Percentiles rank a stretch among this genome's conserved stretches.
Conservation (phyloP, 1,140 invertebrate species). For the Drosophila carrolli region DNA sequence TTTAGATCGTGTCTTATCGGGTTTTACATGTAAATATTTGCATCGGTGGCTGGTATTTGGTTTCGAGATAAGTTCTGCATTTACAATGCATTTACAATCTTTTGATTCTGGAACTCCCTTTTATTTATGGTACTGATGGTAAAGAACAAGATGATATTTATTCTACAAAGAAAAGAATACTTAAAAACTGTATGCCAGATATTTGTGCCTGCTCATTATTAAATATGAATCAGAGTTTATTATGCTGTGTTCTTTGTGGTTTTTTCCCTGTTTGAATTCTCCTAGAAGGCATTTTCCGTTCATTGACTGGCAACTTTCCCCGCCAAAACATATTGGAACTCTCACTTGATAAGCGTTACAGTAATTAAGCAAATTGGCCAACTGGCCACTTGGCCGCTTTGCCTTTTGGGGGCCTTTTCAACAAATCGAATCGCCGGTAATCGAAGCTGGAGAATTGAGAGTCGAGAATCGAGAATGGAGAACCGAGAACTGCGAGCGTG, state of each 20-base stretch:
- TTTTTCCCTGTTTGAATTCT: background rate
- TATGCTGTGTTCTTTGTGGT: background rate
- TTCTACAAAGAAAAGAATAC: background rate
- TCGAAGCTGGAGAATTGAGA: slow-evolving; percentile 22
- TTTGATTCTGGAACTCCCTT: background rate
- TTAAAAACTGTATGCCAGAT: no score
- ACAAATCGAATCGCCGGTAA: slow-evolving; percentile 26
- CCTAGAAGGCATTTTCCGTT: background rate
- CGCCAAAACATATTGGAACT: slow-evolving; percentile 43
- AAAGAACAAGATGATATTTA: background rate
- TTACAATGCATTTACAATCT: slow-evolving; percentile 2
- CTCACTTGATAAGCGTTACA: slow-evolving; percentile 58
- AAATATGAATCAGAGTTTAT: background rate
- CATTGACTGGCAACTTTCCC: slow-evolving; percentile 32
- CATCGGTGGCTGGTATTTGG: slow-evolving; percentile 35
- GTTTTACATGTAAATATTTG: slow-evolving; percentile 65
- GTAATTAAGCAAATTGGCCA: slow-evolving; percentile 74
- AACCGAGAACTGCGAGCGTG: slow-evolving; percentile 43
- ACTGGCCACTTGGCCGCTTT: slow-evolving; percentile 8
- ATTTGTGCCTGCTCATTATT: background rate
- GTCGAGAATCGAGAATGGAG: background rate
- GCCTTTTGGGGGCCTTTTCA: slow-evolving; percentile 3
- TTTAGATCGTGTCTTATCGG: slow-evolving; percentile 49
- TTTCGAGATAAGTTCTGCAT: slow-evolving; percentile 24
- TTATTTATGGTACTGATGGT: background rate